Evolutionary conservation across 2,888 invertebrate species (phyloP).

Genomic region (Apodemia duryi): DNA sequence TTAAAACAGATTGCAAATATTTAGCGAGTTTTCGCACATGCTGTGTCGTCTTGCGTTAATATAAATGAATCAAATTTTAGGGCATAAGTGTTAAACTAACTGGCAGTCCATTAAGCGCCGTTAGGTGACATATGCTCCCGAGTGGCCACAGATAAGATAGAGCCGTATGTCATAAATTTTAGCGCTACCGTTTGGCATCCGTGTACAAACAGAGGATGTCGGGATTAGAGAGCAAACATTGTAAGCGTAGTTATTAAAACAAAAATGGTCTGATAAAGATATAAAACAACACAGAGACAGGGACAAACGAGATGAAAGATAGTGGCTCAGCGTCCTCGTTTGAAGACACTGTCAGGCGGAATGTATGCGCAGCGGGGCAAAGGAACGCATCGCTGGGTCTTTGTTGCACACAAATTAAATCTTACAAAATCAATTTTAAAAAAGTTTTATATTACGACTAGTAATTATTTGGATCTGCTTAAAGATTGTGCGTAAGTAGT

Average conservation of each 20-base stretch:
- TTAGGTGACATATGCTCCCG: conserved; percentile 66
- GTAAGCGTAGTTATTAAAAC: conserved; percentile 52
- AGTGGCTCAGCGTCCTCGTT: conserved; percentile 40
- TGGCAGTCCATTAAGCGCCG: conserved; percentile 64
- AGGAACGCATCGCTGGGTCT: conserved; percentile 26
- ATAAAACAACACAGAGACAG: conserved; percentile 51
- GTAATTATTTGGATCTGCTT: neutral
- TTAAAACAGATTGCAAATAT: conserved; percentile 30
- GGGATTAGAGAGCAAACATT: conserved; percentile 68
- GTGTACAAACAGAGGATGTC: conserved; percentile 59
- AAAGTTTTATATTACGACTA: conserved; percentile 2
- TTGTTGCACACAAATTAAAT: conserved; percentile 27
- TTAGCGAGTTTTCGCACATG: conserved; percentile 46
- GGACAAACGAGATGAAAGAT: conserved; percentile 57
- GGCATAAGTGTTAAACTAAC: conserved; percentile 65
- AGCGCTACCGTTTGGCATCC: conserved; percentile 73
- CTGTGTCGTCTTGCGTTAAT: conserved; percentile 44
- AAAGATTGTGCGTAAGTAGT: neutral
- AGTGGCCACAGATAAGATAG: conserved; percentile 76
- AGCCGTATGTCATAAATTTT: conserved; percentile 72
- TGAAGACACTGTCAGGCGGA: conserved; percentile 33
- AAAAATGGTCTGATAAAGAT: conserved; percentile 61
- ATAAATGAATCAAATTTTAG: conserved; percentile 58
- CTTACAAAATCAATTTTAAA: conserved; percentile 20
- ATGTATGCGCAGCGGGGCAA: conserved; percentile 30